Evolutionary conservation across 2,888 invertebrate genomes (phyloP), one percentile per base, ranked within the genome.

Genomic region (Hemistola chrysoprasaria): DNA sequence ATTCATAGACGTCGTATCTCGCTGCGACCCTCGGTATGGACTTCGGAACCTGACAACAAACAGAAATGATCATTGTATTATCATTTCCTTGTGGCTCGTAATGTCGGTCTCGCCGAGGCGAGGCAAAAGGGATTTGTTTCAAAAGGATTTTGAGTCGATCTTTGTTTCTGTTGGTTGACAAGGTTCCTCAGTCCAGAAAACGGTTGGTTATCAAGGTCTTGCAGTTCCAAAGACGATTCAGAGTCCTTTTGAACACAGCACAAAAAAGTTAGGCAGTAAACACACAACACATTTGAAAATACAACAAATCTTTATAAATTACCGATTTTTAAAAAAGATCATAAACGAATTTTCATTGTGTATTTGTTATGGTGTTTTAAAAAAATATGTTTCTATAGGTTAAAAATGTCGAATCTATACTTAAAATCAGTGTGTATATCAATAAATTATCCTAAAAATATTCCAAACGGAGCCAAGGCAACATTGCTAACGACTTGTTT

Each of bases 11-110:
- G 71, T 45, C 53, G 67, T 64, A 67, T 74, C 62, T 54, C 71
- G 70, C 68, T 68, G 72, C 70, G 66, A 78, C 74, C 64, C 79
- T 72, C 83, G 73, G 62, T 63, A 72, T 74, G 82, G 86, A 90
- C 82, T 85, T 86, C 83, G 87, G 86, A 88, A 90, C 90, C 90
- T 90, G 90, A 90, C 90, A 88, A 90, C 90, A 90, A 85, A 89
- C 89, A 90, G 90, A 90, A 90, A 89, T 87, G 87, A 87, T 81
- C 85, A 86, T 80, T 81, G 66, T 73, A 72, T 70, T 85, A 78
- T 88, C 85, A 86, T 87, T 88, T 87, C 87, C 63, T 67, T 66
- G n/a, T n/a, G 58, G 53, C 58, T 59, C n/a, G 57, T 56, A 47
- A 48, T 29, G 16, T 16, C 16, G 16, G 37, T 55, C 54, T 60